Evolutionary conservation across 1,140 invertebrate genomes (phyloP).

Genomic region (Drosophila ironensis): DNA sequence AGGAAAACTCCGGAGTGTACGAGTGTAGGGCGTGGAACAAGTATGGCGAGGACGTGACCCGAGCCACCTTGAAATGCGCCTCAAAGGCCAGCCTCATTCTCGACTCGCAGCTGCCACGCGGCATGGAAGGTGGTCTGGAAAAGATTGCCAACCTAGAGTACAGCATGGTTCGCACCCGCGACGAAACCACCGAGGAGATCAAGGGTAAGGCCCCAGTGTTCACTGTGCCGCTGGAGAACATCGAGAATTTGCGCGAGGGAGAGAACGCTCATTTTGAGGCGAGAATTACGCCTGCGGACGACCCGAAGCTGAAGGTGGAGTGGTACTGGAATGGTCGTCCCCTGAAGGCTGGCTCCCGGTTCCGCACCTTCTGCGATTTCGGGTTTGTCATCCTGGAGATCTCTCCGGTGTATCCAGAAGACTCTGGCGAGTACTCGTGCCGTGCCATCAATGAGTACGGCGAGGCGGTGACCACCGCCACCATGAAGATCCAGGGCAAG

Average conservation of each 20-base stretch:
- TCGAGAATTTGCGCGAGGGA: slow-evolving; percentile 92
- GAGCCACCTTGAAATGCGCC: slow-evolving; percentile 91
- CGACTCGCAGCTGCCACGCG: slow-evolving; percentile 96
- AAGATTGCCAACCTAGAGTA: slow-evolving; percentile 97
- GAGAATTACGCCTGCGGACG: slow-evolving; percentile 94
- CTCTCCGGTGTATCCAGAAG: slow-evolving; percentile 96
- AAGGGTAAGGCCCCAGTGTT: slow-evolving; percentile 93
- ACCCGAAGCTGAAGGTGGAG: slow-evolving; percentile 96
- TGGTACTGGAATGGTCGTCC: slow-evolving; percentile 98
- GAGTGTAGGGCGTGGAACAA: slow-evolving; percentile 96
- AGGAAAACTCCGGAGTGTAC: slow-evolving; percentile 97
- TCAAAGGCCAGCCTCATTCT: slow-evolving; percentile 96
- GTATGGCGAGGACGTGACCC: slow-evolving; percentile 93
- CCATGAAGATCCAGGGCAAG: slow-evolving; percentile 95
- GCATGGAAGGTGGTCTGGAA: slow-evolving; percentile 95
- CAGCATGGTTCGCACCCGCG: slow-evolving; percentile 88
- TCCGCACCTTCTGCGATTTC: slow-evolving; percentile 97
- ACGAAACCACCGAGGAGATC: slow-evolving; percentile 87
- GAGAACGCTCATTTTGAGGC: slow-evolving; percentile 98
- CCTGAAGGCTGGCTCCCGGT: slow-evolving; percentile 93
- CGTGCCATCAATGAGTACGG: slow-evolving; percentile 94
- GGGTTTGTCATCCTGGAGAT: slow-evolving; percentile 97
- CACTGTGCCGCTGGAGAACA: slow-evolving; percentile 93
- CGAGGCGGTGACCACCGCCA: slow-evolving; percentile 95
- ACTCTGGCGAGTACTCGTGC: slow-evolving; percentile 96